A percentile compares a stretch with the other conserved stretches of the same genome.
Conservation (phyloP, 2,113 vertebrate genomes). For the Cyanoderma ruficeps region DNA sequence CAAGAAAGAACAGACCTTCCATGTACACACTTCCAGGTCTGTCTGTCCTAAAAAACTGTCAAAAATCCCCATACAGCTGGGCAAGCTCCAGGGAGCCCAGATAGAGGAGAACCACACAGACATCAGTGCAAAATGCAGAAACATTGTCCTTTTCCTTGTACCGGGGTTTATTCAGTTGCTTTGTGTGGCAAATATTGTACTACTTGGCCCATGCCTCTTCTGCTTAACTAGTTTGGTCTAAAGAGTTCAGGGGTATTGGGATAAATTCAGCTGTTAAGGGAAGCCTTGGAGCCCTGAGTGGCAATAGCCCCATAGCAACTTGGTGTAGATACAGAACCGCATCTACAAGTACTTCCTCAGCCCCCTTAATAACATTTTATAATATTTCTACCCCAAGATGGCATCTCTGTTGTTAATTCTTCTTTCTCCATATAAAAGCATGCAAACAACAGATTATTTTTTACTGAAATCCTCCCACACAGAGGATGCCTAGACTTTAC, state of each 20-base stretch:
- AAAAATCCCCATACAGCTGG: background rate
- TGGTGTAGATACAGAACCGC: background rate
- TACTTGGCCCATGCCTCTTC: background rate
- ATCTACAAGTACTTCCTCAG: background rate
- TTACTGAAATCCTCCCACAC: constrained; percentile 8
- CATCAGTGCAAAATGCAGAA: background rate
- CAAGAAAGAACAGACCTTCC: background rate
- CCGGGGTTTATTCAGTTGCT: background rate
- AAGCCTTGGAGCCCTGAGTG: background rate
- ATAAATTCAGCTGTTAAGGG: background rate
- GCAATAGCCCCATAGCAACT: background rate
- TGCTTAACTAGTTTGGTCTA: background rate
- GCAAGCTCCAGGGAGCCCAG: accelerated
- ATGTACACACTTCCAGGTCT: background rate
- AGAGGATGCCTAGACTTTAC: constrained; percentile 28
- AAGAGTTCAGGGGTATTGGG: background rate
- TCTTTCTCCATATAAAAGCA: background rate
- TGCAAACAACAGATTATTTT: background rate
- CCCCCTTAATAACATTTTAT: background rate
- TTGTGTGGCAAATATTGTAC: background rate
- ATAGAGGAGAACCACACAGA: background rate
- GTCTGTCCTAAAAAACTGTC: background rate
- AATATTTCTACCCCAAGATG: background rate
- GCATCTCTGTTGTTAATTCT: background rate
- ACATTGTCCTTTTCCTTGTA: background rate